Percentiles rank a stretch among this genome's conserved stretches.
Conservation (phyloP, 2,888 invertebrate genomes). For the Parnassius orleans region DNA sequence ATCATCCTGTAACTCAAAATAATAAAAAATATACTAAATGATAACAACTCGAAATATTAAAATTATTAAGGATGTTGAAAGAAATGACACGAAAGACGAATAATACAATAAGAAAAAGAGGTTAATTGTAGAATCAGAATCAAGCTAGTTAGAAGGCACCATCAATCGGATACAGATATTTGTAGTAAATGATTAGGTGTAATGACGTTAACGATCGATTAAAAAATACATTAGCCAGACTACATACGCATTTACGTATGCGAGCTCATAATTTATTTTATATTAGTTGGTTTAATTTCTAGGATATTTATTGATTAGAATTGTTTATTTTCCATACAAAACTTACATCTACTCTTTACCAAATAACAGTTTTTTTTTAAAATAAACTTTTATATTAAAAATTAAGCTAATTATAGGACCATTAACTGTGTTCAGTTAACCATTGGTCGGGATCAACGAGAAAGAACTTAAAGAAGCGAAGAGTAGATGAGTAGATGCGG, state of each 20-base stretch:
- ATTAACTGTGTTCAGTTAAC: not conserved
- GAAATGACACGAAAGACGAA: too few relatives aligned
- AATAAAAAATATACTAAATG: too few relatives aligned
- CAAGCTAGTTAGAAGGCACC: slow-evolving; percentile 4
- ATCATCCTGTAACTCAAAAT: too few relatives aligned
- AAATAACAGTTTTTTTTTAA: too few relatives aligned
- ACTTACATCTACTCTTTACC: too few relatives aligned
- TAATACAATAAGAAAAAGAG: not conserved
- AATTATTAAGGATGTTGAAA: too few relatives aligned
- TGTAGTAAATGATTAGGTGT: slow-evolving; percentile 19
- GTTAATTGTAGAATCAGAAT: slow-evolving; percentile 15
- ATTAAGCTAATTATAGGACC: too few relatives aligned
- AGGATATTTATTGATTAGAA: slow-evolving; percentile 14
- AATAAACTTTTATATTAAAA: too few relatives aligned
- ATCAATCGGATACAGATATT: slow-evolving; percentile 21
- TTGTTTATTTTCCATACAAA: slow-evolving; percentile 1
- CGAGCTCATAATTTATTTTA: slow-evolving; percentile 11
- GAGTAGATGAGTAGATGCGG: slow-evolving; percentile 36
- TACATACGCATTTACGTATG: slow-evolving; percentile 14
- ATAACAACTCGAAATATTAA: too few relatives aligned
- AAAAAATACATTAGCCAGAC: slow-evolving; percentile 26
- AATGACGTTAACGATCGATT: slow-evolving; percentile 27
- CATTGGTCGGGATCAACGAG: slow-evolving; percentile 18
- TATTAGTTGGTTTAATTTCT: slow-evolving; percentile 14
- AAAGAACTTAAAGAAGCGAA: slow-evolving; percentile 13